A percentile compares a stretch with the other conserved stretches of the same genome.
Evolutionary conservation across 2,113 vertebrate genomes (phyloP).

Genomic region (Pelecanoides urinatrix): DNA sequence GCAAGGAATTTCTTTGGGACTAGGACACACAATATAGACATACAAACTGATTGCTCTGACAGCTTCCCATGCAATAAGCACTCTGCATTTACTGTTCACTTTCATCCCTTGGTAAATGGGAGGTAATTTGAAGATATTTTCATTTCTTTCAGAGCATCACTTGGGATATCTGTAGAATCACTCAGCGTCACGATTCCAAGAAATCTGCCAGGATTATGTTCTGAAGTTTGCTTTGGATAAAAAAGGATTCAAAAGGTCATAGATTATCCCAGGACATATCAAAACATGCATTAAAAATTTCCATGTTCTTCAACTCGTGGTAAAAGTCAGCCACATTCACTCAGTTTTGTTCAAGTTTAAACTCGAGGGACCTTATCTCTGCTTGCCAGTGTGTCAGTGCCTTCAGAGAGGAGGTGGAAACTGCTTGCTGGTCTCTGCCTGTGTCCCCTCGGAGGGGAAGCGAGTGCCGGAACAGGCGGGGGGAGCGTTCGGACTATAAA

Average conservation of each 20-base stretch:
- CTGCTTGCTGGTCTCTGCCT: not conserved
- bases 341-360: conserved; percentile 13
- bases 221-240: conserved; percentile 55
- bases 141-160: conserved; percentile 39
- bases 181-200: conserved; percentile 40
- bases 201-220: conserved; percentile 43
- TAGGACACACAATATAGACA: not conserved
- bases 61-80: conserved; percentile 4
- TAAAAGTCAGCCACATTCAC: not conserved
- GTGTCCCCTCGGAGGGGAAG: not conserved
- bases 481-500: not conserved
- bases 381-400: not conserved
- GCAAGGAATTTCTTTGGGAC: not conserved
- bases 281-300: conserved; percentile 49
- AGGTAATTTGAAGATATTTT: conserved; percentile 48
- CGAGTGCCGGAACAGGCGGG: not conserved
- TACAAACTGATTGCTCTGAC: not conserved
- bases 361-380: not conserved
- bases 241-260: conserved; percentile 36
- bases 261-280: conserved; percentile 55
- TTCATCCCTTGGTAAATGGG: conserved; percentile 18
- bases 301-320: conserved; percentile 28
- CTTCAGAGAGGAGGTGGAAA: not conserved
- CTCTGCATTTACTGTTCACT: not conserved
- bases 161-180: conserved; percentile 60